These are phyloP conservation scores for Palythoa caribaeorum DNA, from an alignment of 92 coral and sea anemone genomes.

Conservation along the genomic window DNA sequence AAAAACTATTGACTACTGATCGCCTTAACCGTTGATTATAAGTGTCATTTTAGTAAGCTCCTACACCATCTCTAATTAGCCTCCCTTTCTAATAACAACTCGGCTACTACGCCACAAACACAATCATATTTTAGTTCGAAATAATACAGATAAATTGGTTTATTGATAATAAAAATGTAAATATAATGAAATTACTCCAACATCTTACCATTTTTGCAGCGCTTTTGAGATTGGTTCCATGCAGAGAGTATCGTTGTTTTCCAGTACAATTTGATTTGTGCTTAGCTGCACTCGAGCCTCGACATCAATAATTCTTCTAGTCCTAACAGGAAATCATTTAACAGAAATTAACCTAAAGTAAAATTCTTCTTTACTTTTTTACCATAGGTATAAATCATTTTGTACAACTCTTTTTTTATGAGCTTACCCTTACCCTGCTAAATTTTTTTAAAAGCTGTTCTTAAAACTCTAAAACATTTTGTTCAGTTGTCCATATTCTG, in stretches of 20 bases:
- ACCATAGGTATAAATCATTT: neutral
- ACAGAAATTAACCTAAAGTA: neutral
- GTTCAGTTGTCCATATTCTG: too few species aligned
- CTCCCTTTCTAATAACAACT: too few species aligned
- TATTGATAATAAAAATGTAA: neutral
- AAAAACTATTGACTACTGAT: too few species aligned
- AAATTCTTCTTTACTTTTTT: neutral
- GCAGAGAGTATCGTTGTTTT: conserved; percentile 73
- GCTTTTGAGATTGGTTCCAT: conserved; percentile 40
- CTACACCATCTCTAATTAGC: too few species aligned
- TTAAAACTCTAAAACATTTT: too few species aligned
- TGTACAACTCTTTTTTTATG: neutral
- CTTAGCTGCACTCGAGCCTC: conserved; percentile 55
- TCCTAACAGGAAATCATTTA: conserved; percentile 39
- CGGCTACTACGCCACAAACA: neutral
- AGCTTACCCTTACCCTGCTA: too few species aligned
- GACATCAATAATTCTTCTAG: conserved; percentile 73
- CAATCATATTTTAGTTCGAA: too few species aligned
- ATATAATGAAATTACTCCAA: neutral
- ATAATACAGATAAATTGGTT: too few species aligned
- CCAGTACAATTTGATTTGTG: conserved; percentile 67
- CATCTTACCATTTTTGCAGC: conserved; percentile 72
- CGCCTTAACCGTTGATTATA: too few species aligned
- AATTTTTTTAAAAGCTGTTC: too few species aligned
- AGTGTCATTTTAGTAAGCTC: too few species aligned